Base-by-base conservation (phyloP, 2,797 vertebrate genomes). In the Botia kubotai region DNA sequence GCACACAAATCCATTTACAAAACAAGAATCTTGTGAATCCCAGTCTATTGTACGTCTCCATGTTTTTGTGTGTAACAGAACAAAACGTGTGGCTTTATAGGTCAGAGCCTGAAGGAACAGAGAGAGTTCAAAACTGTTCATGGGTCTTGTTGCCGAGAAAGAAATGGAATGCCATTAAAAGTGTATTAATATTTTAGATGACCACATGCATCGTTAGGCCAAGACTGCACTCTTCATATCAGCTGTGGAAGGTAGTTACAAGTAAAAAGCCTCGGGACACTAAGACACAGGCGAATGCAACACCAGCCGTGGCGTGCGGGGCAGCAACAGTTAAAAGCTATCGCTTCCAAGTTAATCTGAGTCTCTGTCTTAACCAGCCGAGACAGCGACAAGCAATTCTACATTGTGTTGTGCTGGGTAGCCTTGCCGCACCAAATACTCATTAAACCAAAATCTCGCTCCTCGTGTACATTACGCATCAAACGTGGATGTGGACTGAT, bases 141-240 rank as follows among this genome's bases (percentile, higher is more conserved):
- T 57, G 43, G 1, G 12, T 33, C 53, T 77, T 69, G 53, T 69
- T 77, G 53, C 17, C 14, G 66, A 33, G 55, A 77, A 17, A 77
- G 6, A 82, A 79, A 39, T 26, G 39, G 50, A 78, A 75, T 29
- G 50, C 50, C 19, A 77, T 84, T 80, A 82, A 67, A 74, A 12
- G 14, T 14, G 23, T 17, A 71, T 82, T 77, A 75, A 82, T 78
- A 77, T 72, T 82, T 76, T 46, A 78, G 62, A 79, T 43, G 77
- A 48, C 14, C 46, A 60, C 57, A 80, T 62, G 67, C 77, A 80
- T 81, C 63, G 68, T 83, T 83, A 84, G 52, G 39, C 69, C 57
- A 46, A 55, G 19, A 65, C 12, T 74, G 46, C 39, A 4, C 63
- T 4, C 6, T 39, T 12, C 74, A 12, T 68, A 26, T 57, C 33